phyloP scores from a whole-genome alignment of 2,113 vertebrate species.

The Lichenostomus cassidix region DNA sequence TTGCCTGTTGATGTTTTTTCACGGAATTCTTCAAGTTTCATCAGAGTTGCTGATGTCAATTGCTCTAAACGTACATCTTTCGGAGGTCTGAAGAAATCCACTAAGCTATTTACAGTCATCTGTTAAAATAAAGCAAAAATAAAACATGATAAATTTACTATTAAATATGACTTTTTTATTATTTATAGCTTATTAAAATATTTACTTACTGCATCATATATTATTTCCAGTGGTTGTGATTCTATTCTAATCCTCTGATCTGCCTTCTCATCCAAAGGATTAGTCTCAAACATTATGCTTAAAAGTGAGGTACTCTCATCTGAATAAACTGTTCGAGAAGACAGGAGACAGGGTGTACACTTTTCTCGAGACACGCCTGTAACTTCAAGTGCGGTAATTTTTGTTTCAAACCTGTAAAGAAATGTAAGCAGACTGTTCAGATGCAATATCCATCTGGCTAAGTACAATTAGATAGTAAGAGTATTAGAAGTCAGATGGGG shows the following conservation, averaged over 20 bases:
- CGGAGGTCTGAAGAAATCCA: constrained; percentile 90
- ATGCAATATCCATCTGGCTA: not conserved
- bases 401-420: constrained; percentile 81
- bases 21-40: constrained; percentile 96
- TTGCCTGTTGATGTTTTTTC: constrained; percentile 94
- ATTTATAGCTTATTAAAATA: not conserved
- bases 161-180: not conserved
- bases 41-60: constrained; percentile 90
- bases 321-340: constrained; percentile 79
- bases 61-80: constrained; percentile 90
- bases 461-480: not conserved
- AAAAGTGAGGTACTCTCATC: constrained; percentile 79
- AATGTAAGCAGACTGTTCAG: not conserved
- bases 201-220: constrained; percentile 93
- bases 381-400: constrained; percentile 87
- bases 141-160: not conserved
- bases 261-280: constrained; percentile 86
- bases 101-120: constrained; percentile 91
- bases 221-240: constrained; percentile 92
- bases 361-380: constrained; percentile 78
- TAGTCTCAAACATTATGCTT: constrained; percentile 91
- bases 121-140: constrained; percentile 63
- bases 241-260: constrained; percentile 88
- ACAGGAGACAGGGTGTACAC: constrained; percentile 82
- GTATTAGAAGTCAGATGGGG: not conserved